These are phyloP conservation scores for Drosophila littoralis DNA, from an alignment of 1,140 invertebrate genomes.

Conservation along the genomic window DNA sequence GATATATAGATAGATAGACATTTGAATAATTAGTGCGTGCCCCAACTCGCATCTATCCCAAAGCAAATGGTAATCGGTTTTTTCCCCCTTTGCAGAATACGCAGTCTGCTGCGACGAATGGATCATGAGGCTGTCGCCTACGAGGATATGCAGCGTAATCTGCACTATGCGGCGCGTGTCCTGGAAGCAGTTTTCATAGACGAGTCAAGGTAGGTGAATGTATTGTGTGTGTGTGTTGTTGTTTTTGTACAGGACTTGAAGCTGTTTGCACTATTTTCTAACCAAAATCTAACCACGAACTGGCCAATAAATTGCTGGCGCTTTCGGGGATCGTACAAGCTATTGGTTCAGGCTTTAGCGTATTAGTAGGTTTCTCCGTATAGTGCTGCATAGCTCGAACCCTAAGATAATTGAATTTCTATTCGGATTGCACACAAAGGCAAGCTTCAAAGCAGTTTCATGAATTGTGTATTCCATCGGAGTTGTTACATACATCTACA, in stretches of 20 bases:
- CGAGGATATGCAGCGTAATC: constrained; percentile 92
- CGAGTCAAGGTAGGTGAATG: constrained; percentile 92
- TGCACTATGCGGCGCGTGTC: constrained; percentile 93
- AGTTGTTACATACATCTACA: constrained; percentile 9
- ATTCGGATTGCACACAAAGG: constrained; percentile 61
- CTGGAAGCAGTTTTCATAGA: constrained; percentile 95
- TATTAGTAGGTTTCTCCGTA: constrained; percentile 23
- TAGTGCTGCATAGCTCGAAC: constrained; percentile 50
- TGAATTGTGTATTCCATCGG: neutral
- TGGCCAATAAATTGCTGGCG: constrained; percentile 31
- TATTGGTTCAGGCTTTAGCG: constrained; percentile 73
- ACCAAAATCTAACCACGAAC: constrained; percentile 45
- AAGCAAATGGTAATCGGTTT: constrained; percentile 21
- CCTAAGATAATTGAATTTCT: constrained; percentile 30
- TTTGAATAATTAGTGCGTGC: too few species aligned
- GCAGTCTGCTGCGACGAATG: constrained; percentile 92
- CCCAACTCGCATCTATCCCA: constrained; percentile 12
- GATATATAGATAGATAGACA: too few species aligned
- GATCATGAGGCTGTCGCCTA: constrained; percentile 92
- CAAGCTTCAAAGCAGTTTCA: constrained; percentile 53
- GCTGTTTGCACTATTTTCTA: constrained; percentile 21
- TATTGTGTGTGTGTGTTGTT: constrained; percentile 5
- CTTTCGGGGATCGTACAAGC: constrained; percentile 36
- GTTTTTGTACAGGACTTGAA: constrained; percentile 1
- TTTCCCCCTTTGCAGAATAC: constrained; percentile 88